Evolutionary conservation across 1,140 invertebrate genomes (phyloP), one percentile per base, ranked within the genome.

Genomic region (Bursaphelenchus mucronatus): DNA sequence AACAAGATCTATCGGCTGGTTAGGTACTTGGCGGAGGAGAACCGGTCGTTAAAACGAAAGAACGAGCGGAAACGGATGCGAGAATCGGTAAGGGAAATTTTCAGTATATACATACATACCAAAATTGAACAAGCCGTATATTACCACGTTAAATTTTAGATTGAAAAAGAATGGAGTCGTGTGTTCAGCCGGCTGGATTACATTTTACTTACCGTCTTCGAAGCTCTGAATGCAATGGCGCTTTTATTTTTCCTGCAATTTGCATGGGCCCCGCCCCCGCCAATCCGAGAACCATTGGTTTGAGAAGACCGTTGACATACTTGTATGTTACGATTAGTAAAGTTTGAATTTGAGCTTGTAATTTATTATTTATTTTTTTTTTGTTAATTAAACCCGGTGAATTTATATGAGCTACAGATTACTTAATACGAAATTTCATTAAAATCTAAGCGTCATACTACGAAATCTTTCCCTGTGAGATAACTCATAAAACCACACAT

Each of bases 111-210:
- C n/a, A n/a, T n/a, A n/a, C n/a, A n/a, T n/a, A n/a, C n/a, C n/a
- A n/a, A 30, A 30, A 15, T 6, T n/a, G 3, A 58, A 41, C 30
- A 5, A 5, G 2, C 30, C 30, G 30, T n/a, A n/a, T n/a, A n/a
- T n/a, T n/a, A n/a, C n/a, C n/a, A n/a, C n/a, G n/a, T n/a, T n/a
- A n/a, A 58, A 59, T 63, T 69, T 39, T 41, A 74, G 71, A 64
- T 73, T 19, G 74, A 74, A 68, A 64, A 64, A 51, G 68, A 74
- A 44, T 74, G 72, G 72, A 52, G 50, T 43, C 11, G 46, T 7
- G 45, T 74, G 15, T 74, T 74, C 54, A 61, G 47, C 39, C 54
- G 72, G n/a, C 19, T 74, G n/a, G 70, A 74, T 58, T 74, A 63
- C 63, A 57, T 67, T 56, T 67, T 69, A 52, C 56, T 75, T 30